phyloP scores from a whole-genome alignment of 2,888 invertebrate species.

The Patella pellucida region DNA sequence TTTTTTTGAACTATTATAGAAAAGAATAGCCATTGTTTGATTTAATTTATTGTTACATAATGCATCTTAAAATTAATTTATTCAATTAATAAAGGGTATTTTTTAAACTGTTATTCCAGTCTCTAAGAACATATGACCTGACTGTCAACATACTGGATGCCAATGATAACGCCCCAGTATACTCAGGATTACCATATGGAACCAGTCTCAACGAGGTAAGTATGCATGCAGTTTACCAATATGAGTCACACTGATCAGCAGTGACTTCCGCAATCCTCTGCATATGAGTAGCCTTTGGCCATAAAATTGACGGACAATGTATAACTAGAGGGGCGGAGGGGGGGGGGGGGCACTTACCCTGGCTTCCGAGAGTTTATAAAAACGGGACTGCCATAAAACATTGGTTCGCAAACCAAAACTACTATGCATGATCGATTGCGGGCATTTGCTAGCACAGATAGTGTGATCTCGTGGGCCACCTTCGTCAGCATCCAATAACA shows the following conservation, averaged over 20 bases:
- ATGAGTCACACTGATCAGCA: neutral
- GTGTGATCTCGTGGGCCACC: too few relatives aligned
- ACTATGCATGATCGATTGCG: neutral
- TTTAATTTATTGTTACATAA: too few relatives aligned
- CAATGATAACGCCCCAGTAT: conserved; percentile 49
- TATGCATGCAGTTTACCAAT: neutral
- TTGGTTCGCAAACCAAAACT: neutral
- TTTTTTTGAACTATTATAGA: too few relatives aligned
- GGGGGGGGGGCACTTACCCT: too few relatives aligned
- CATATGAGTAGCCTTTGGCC: neutral
- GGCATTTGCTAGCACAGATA: neutral
- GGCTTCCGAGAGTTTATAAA: neutral
- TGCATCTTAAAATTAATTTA: too few relatives aligned
- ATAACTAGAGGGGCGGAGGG: conserved; percentile 10
- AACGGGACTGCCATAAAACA: too few relatives aligned
- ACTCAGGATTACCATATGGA: conserved; percentile 35
- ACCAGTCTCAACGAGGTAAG: conserved; percentile 44
- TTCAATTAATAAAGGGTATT: too few relatives aligned
- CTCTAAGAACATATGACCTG: conserved; percentile 38
- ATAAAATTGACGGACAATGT: conserved; percentile 12
- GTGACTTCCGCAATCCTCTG: neutral
- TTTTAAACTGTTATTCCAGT: too few relatives aligned
- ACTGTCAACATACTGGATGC: conserved; percentile 42
- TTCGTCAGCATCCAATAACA: too few relatives aligned
- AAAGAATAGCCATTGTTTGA: too few relatives aligned